Evolutionary conservation across 2,797 vertebrate genomes (phyloP).

Genomic region (Oreochromis grahami): DNA sequence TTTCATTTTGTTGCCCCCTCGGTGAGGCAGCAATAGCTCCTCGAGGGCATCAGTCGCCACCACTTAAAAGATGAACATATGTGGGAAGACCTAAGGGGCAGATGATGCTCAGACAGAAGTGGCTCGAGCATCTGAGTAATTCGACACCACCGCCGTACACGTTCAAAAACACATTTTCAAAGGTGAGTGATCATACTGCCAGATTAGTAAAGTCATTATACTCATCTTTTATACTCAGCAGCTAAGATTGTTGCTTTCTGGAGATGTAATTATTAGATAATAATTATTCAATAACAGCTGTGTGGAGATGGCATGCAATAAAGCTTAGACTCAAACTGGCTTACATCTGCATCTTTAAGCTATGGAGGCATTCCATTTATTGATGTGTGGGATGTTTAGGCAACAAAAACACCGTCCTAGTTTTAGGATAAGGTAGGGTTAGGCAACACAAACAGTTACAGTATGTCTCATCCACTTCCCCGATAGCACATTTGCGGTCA

Average conservation of each 20-base stretch:
- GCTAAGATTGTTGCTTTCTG: background rate
- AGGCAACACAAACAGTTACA: background rate
- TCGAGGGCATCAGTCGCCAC: slow-evolving; percentile 65
- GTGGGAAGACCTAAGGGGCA: slow-evolving; percentile 63
- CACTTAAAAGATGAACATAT: slow-evolving; percentile 72
- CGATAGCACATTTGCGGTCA: background rate
- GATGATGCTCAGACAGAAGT: slow-evolving; percentile 61
- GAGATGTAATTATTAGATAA: background rate
- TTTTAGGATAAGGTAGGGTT: background rate
- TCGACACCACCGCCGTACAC: slow-evolving; percentile 3
- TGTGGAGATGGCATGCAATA: background rate
- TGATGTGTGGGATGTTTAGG: background rate
- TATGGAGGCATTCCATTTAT: background rate
- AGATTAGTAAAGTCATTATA: background rate
- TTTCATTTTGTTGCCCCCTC: slow-evolving; percentile 66
- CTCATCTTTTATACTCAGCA: background rate
- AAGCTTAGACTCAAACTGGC: background rate
- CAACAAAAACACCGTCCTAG: background rate
- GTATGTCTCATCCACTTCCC: background rate
- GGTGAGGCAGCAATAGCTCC: slow-evolving; percentile 59
- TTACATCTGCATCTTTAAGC: background rate
- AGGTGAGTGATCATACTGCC: background rate
- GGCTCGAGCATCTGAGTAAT: slow-evolving; percentile 59
- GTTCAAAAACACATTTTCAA: background rate
- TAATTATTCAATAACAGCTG: background rate